Evolutionary conservation across 2,797 vertebrate genomes (phyloP), one percentile per base, ranked within the genome.

Genomic region (Enteromius trimaculatus): DNA sequence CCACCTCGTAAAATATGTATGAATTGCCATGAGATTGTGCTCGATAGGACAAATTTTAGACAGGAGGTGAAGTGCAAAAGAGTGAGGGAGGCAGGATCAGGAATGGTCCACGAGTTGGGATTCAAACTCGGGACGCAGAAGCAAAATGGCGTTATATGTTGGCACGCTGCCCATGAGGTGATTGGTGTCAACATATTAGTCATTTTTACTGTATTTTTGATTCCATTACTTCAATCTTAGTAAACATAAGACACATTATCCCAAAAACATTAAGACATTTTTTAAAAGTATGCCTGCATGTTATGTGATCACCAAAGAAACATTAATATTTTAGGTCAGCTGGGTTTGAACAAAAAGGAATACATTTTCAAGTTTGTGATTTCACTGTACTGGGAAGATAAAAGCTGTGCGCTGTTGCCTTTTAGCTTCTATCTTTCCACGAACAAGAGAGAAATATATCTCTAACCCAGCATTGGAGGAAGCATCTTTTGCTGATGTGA

Each of bases 401-500:
- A 16, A 14, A 60, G 53, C 74, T 58, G 21, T 55, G 3, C 19
- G 1, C 79, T 75, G 21, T n/a, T 66, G 51, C 51, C 3, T 4
- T n/a, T 60, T n/a, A 60, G 14, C 34, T 77, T 58, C 74, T 60
- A 17, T 60, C 34, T 39, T 49, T 80, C 49, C 21, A 53, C 44
- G 37, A 83, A 39, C 4, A 62, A 79, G 62, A 60, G 62, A 86
- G 83, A 85, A 88, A 88, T 91, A 88, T 84, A 86, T 90, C 86
- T 90, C 85, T 80, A 78, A 79, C 72, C 79, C 44, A 75, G 81
- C 85, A 65, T 87, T 64, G 87, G 55, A 85, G 76, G 66, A 85
- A 88, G 84, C 68, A 68, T 62, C 55, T 82, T 85, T 88, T 90
- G 92, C 82, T 93, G 92, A 94, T 87, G 70, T 94, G 93, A 95